A percentile compares a stretch with the other conserved stretches of the same genome.
Conservation (phyloP, 1,140 invertebrate species). For the Drosophila kanapiae region DNA sequence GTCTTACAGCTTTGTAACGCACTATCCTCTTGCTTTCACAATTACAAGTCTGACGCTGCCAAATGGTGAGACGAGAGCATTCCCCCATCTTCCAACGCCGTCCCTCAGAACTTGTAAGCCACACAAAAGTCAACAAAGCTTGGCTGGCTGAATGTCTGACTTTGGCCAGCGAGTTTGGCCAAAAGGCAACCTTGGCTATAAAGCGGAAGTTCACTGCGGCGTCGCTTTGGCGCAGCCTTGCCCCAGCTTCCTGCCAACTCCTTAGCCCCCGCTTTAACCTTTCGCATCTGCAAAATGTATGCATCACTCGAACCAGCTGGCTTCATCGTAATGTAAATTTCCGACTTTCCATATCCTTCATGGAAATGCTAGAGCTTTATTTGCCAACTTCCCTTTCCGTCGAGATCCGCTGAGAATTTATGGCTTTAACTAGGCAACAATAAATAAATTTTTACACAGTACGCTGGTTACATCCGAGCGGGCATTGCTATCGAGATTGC, state of each 20-base stretch:
- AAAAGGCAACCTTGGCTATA: constrained; percentile 72
- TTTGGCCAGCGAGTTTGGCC: constrained; percentile 53
- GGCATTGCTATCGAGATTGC: constrained; percentile 26
- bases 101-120: constrained; percentile 27
- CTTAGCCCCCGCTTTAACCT: constrained; percentile 7
- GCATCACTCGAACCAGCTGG: constrained; percentile 44
- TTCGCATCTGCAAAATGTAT: constrained; percentile 32
- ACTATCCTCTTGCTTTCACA: constrained; percentile 44
- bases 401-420: constrained; percentile 22
- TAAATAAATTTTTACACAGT: constrained; percentile 46
- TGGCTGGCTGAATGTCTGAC: constrained; percentile 30
- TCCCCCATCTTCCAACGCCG: too few species aligned
- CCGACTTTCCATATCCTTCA: constrained; percentile 49
- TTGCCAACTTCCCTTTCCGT: constrained; percentile 30
- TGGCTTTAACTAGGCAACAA: constrained; percentile 44
- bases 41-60: constrained; percentile 56
- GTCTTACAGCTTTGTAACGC: background rate
- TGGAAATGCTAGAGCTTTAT: constrained; percentile 32
- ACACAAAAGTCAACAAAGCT: constrained; percentile 63
- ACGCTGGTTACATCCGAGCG: constrained; percentile 31
- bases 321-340: constrained; percentile 43
- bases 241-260: constrained; percentile 9
- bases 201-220: constrained; percentile 73
- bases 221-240: constrained; percentile 45
- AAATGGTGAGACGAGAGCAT: too few species aligned